These are phyloP conservation scores for Epinephelus moara DNA, from an alignment of 2,113 vertebrate genomes.

Conservation along the genomic window DNA sequence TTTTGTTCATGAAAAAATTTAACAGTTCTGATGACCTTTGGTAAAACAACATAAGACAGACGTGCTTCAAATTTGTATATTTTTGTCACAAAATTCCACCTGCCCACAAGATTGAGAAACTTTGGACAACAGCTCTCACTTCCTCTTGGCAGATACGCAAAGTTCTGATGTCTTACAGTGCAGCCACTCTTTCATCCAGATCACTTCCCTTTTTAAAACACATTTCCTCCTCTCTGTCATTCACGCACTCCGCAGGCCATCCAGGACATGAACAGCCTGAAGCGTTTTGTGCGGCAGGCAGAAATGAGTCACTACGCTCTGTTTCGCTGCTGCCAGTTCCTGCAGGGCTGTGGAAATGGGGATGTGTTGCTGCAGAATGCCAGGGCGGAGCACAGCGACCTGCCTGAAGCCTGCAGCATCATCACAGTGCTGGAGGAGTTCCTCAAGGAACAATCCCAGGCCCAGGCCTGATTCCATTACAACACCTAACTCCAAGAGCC, in stretches of 20 bases:
- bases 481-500: no score
- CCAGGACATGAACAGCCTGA: conserved; percentile 98
- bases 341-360: conserved; percentile 94
- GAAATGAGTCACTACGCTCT: conserved; percentile 97
- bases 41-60: neutral
- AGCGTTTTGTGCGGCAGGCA: conserved; percentile 95
- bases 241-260: conserved; percentile 88
- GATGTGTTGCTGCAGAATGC: conserved; percentile 94
- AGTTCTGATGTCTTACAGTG: neutral
- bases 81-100: neutral
- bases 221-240: neutral
- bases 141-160: conserved; percentile 8
- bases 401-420: conserved; percentile 93
- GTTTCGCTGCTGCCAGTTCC: conserved; percentile 95
- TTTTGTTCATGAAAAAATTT: neutral
- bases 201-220: neutral
- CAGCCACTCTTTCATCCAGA: neutral
- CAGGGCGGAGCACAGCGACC: conserved; percentile 92
- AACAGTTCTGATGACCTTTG: neutral
- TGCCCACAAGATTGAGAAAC: conserved; percentile 5
- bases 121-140: neutral
- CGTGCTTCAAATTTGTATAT: neutral
- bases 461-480: conserved; percentile 35
- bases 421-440: conserved; percentile 95
- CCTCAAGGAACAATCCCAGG: conserved; percentile 85